Conservation (phyloP, 1,140 invertebrate genomes). For the Parasteatoda tepidariorum region DNA sequence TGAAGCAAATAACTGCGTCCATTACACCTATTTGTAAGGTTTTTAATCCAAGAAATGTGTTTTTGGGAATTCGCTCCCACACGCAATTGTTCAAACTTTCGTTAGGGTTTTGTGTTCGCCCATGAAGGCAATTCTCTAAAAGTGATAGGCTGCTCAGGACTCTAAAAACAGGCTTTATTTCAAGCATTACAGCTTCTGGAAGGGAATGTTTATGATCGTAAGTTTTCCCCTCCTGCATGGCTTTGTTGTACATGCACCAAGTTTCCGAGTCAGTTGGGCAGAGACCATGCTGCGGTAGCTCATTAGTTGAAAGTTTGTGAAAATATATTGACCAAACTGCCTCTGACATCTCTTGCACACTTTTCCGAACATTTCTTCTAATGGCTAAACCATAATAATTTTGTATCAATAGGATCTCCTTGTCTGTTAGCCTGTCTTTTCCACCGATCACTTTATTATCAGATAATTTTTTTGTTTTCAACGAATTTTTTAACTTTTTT, state of each 20-base stretch:
- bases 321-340: slow-evolving; percentile 7
- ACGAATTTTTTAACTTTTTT: background rate
- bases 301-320: background rate
- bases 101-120: slow-evolving; percentile 41
- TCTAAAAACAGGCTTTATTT: slow-evolving; percentile 4
- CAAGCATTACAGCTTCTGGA: background rate
- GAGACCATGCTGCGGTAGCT: slow-evolving; percentile 1
- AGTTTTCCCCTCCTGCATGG: background rate
- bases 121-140: slow-evolving; percentile 41
- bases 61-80: slow-evolving; percentile 28
- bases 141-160: background rate
- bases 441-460: background rate
- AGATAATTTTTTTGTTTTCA: background rate
- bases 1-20: background rate
- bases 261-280: background rate
- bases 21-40: slow-evolving; percentile 14
- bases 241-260: slow-evolving; percentile 25
- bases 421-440: background rate
- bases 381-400: slow-evolving; percentile 38
- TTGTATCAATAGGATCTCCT: no score
- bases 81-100: slow-evolving; percentile 29
- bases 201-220: background rate
- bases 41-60: slow-evolving; percentile 2
- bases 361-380: slow-evolving; percentile 18
- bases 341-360: background rate